A percentile compares a stretch with the other conserved stretches of the same genome.
phyloP scores from a whole-genome alignment of 2,888 invertebrate species.

The Spodoptera picta region DNA sequence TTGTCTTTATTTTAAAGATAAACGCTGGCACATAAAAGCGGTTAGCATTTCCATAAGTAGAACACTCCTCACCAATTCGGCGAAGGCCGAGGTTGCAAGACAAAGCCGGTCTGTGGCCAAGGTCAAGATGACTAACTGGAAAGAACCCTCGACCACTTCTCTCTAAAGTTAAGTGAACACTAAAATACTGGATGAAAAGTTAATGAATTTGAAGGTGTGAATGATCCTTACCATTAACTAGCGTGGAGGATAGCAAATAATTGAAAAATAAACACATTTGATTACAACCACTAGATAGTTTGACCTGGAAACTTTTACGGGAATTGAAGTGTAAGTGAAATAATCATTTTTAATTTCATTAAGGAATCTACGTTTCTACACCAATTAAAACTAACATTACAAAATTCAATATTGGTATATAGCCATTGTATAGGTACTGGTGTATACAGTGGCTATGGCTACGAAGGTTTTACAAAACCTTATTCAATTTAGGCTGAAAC shows the following conservation, averaged over 20 bases:
- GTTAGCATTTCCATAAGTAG: constrained; percentile 39
- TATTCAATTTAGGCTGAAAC: constrained; percentile 13
- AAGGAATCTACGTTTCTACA: too few relatives aligned
- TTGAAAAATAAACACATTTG: too few relatives aligned
- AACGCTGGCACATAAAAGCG: constrained; percentile 1
- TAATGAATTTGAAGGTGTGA: constrained; percentile 11
- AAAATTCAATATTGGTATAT: too few relatives aligned
- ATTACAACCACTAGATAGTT: too few relatives aligned
- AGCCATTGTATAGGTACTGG: too few relatives aligned
- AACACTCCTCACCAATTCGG: constrained; percentile 35
- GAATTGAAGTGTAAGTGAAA: too few relatives aligned
- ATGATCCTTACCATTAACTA: background rate
- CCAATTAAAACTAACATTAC: too few relatives aligned
- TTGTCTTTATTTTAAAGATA: constrained; percentile 6
- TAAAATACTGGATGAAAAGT: constrained; percentile 14
- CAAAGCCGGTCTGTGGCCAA: constrained; percentile 48
- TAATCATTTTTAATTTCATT: too few relatives aligned
- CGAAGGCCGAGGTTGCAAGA: constrained; percentile 48
- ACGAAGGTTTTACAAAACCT: constrained; percentile 1
- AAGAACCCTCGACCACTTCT: constrained; percentile 44
- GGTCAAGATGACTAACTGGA: constrained; percentile 46
- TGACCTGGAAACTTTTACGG: too few relatives aligned
- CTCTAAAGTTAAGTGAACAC: constrained; percentile 25
- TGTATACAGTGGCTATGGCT: background rate
- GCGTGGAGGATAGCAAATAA: too few relatives aligned